Base-by-base conservation (phyloP, 2,113 vertebrate species). In the Perca flavescens region DNA sequence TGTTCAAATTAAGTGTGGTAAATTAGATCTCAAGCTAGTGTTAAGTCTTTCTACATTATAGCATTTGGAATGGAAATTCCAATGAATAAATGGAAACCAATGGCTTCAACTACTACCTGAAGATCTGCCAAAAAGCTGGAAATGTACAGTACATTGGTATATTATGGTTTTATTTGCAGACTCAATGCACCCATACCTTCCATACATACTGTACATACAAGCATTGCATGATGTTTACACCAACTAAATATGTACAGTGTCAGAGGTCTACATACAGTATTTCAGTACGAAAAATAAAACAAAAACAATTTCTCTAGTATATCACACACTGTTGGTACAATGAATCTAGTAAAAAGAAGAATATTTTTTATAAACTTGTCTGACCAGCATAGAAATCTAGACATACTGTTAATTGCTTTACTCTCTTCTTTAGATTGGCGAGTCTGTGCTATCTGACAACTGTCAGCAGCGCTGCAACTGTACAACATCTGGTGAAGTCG, bases 361-460 rank as follows among this genome's bases (percentile, higher is more conserved):
- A 62, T 62, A 17, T 9, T 36, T 36, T 57, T 63, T 63, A 5
- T 13, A n/a, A 63, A 63, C 10, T 40, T 28, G 13, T 57, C 52
- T 31, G 25, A 28, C 12, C 2, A 21, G 61, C 34, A 6, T n/a
- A 12, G 34, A 63, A 63, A n/a, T 63, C 10, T 40, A 36, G 34
- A 56, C 22, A 47, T 2, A 16, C 21, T 16, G 21, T 57, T 19
- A 16, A 53, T 43, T 47, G 22, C 43, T 60, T 21, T 21, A 47
- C 70, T 60, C 17, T n/a, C 6, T 21, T 8, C 40, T 73, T 21
- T 49, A 77, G 75, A 52, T 60, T 77, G 75, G 75, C 1, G 43
- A 77, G 43, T 22, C 63, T 60, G 64, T 52, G 10, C 10, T 25
- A 14, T 19, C 64, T 36, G 43, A 36, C 14, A 17, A 6, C 54